Percentiles rank a stretch among this genome's conserved stretches.
Conservation (phyloP, 2,113 vertebrate genomes). For the Oncorhynchus kisutch region DNA sequence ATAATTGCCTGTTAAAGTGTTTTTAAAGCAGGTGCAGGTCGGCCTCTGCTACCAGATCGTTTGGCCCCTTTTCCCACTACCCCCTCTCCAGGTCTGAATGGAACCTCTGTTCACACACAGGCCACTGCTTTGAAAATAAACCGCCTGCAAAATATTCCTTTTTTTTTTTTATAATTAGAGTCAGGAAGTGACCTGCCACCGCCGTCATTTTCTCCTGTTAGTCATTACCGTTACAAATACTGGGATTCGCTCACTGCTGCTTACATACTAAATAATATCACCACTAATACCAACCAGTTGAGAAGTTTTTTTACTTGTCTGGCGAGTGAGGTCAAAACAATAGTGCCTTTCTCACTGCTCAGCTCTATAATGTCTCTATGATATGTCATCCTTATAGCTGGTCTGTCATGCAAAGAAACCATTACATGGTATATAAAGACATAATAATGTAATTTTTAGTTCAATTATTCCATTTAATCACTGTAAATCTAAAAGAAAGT, state of each 20-base stretch:
- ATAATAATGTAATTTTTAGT: background rate
- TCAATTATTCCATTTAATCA: background rate
- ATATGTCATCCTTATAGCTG: too few relatives aligned
- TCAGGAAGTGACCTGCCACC: conserved; percentile 21
- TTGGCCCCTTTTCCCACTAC: background rate
- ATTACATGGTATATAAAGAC: background rate
- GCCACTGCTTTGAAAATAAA: conserved; percentile 40
- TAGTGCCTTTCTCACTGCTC: too few relatives aligned
- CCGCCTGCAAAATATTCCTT: conserved; percentile 39
- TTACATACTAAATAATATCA: background rate
- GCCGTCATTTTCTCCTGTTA: conserved; percentile 32
- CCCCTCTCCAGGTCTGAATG: conserved; percentile 15
- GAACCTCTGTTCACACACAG: conserved; percentile 42
- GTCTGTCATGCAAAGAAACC: too few relatives aligned
- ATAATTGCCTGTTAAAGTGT: conserved; percentile 48
- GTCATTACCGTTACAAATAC: conserved; percentile 16
- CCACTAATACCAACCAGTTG: too few relatives aligned
- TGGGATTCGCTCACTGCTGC: background rate
- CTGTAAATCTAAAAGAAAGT: background rate
- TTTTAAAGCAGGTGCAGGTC: conserved; percentile 49
- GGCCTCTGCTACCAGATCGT: background rate
- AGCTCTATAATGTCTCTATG: too few relatives aligned
- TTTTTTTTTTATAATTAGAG: conserved; percentile 28
- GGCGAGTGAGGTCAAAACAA: too few relatives aligned
- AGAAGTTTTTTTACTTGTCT: too few relatives aligned